Percentiles rank a stretch among this genome's conserved stretches.
Conservation (phyloP, 2,888 invertebrate species). For the Arge pagana region DNA sequence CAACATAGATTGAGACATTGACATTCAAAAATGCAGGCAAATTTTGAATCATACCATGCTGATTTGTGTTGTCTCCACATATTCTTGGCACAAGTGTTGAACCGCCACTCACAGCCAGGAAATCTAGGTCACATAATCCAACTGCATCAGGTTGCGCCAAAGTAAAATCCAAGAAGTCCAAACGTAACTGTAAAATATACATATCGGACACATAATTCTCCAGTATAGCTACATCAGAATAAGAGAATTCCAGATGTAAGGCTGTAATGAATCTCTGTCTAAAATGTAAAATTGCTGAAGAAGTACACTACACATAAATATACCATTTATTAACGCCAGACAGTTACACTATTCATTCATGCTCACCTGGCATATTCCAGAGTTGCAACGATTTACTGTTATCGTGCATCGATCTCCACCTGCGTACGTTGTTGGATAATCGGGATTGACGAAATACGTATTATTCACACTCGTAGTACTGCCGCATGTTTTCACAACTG, state of each 20-base stretch:
- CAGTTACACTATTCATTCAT: background rate
- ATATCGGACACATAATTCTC: background rate
- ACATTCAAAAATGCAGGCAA: too few relatives aligned
- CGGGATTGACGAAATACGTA: slow-evolving; percentile 81
- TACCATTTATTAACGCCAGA: too few relatives aligned
- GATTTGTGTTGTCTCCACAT: slow-evolving; percentile 82
- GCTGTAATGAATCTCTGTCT: background rate
- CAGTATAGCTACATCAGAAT: background rate
- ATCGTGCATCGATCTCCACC: slow-evolving; percentile 75
- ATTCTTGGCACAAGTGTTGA: slow-evolving; percentile 70
- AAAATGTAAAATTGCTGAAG: background rate
- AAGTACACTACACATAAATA: background rate
- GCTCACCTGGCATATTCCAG: slow-evolving; percentile 71
- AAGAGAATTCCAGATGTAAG: background rate
- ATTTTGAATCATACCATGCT: slow-evolving; percentile 64
- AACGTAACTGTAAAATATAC: slow-evolving; percentile 66
- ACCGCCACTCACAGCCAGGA: slow-evolving; percentile 72
- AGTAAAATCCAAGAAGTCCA: slow-evolving; percentile 76
- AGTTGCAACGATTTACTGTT: slow-evolving; percentile 71
- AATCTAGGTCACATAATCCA: slow-evolving; percentile 74
- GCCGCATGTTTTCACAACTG: slow-evolving; percentile 78
- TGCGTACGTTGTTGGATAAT: slow-evolving; percentile 72
- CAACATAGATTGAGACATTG: too few relatives aligned
- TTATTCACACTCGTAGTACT: slow-evolving; percentile 74
- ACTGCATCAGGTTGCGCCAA: slow-evolving; percentile 75